Percentiles rank a stretch among this genome's conserved stretches.
phyloP scores from a whole-genome alignment of 2,888 invertebrate genomes.

The Portevinia maculata region DNA sequence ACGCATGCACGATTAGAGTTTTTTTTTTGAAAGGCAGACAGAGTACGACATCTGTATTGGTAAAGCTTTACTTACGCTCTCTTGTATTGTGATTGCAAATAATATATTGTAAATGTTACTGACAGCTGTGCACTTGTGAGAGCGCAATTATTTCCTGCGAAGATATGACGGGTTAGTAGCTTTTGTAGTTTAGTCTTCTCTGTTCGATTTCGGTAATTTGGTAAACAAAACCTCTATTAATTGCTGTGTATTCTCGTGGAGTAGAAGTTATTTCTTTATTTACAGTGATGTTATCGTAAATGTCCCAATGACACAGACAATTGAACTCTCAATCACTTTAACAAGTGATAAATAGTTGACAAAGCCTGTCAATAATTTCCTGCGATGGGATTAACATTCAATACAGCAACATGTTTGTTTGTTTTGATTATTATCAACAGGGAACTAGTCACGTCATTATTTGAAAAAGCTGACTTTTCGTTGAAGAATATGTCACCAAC shows the following conservation, averaged over 20 bases:
- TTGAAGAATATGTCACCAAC: neutral
- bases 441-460: neutral
- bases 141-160: constrained; percentile 25
- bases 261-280: neutral
- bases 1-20: constrained; percentile 42
- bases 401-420: neutral
- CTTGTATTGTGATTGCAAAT: constrained; percentile 29
- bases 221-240: neutral
- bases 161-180: neutral
- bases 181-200: constrained; percentile 10
- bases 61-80: constrained; percentile 24
- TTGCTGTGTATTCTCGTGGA: neutral
- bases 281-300: neutral
- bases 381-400: neutral
- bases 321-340: neutral
- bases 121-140: constrained; percentile 48
- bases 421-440: neutral
- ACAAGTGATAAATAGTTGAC: neutral
- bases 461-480: neutral
- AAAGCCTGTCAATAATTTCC: neutral
- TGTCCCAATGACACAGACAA: neutral
- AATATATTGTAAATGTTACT: constrained; percentile 41
- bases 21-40: neutral
- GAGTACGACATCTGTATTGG: neutral
- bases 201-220: constrained; percentile 8